These are phyloP conservation scores for Desmophyllum pertusum DNA, from an alignment of 92 coral and sea anemone genomes.

Conservation along the genomic window DNA sequence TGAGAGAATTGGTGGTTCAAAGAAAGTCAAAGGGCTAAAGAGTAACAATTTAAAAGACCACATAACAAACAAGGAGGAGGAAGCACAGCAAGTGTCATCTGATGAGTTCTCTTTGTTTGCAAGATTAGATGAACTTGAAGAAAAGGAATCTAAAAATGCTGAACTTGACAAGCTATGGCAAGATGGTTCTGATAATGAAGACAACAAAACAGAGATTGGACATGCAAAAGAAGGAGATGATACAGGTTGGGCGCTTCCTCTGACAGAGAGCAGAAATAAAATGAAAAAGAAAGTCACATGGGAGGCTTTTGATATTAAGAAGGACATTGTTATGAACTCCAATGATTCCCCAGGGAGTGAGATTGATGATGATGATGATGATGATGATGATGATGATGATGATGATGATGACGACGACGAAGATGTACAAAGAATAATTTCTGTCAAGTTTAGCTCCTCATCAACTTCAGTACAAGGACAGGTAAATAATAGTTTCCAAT, in stretches of 20 bases:
- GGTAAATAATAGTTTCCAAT: neutral
- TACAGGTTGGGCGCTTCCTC: neutral
- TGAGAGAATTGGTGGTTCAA: constrained; percentile 56
- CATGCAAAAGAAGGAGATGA: neutral
- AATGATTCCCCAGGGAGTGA: constrained; percentile 13
- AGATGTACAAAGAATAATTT: constrained; percentile 17
- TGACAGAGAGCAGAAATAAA: neutral
- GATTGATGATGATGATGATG: neutral
- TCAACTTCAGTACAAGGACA: neutral
- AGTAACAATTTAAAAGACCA: neutral
- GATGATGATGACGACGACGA: constrained; percentile 10
- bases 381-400: constrained; percentile 10
- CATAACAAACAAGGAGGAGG: neutral
- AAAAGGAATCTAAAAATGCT: constrained; percentile 63
- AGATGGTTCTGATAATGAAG: constrained; percentile 35
- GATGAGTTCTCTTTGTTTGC: constrained; percentile 82
- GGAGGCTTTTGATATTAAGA: neutral
- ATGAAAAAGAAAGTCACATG: constrained; percentile 24
- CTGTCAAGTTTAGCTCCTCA: constrained; percentile 40
- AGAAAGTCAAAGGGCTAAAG: constrained; percentile 66
- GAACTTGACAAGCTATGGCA: constrained; percentile 57
- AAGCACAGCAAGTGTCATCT: constrained; percentile 10
- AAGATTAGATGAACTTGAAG: constrained; percentile 85
- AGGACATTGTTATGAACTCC: neutral
- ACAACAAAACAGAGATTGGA: neutral